phyloP scores from a whole-genome alignment of 1,140 invertebrate genomes.

The Phthorimaea operculella region DNA sequence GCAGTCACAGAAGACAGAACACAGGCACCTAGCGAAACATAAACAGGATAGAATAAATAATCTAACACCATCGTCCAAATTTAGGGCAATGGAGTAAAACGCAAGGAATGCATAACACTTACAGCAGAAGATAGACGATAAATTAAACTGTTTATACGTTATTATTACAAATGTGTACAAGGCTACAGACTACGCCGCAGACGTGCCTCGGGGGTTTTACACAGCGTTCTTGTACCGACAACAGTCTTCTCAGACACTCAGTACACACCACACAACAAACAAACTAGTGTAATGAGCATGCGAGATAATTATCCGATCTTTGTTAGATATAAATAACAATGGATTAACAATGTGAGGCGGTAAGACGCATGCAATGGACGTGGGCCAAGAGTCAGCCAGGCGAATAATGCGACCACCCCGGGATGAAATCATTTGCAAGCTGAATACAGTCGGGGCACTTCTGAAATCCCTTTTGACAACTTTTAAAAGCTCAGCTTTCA shows the following conservation, averaged over 20 bases:
- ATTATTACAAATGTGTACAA: background rate
- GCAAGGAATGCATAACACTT: too few relatives aligned
- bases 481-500: too few relatives aligned
- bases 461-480: too few relatives aligned
- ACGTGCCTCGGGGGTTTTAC: too few relatives aligned
- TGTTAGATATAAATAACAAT: constrained; percentile 52
- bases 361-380: constrained; percentile 48
- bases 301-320: constrained; percentile 43
- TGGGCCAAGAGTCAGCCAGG: constrained; percentile 40
- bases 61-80: too few relatives aligned
- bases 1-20: background rate
- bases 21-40: background rate
- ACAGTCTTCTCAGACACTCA: background rate
- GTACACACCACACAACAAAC: background rate
- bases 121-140: background rate
- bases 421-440: constrained; percentile 45
- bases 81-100: too few relatives aligned
- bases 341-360: constrained; percentile 46
- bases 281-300: constrained; percentile 9
- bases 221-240: too few relatives aligned
- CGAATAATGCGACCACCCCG: constrained; percentile 40
- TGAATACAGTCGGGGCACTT: constrained; percentile 23
- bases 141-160: background rate
- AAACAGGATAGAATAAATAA: background rate
- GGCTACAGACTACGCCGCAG: background rate